Evolutionary conservation across 1,140 invertebrate species (phyloP), one percentile per base, ranked within the genome.

Genomic region (Drosophila watanabei): DNA sequence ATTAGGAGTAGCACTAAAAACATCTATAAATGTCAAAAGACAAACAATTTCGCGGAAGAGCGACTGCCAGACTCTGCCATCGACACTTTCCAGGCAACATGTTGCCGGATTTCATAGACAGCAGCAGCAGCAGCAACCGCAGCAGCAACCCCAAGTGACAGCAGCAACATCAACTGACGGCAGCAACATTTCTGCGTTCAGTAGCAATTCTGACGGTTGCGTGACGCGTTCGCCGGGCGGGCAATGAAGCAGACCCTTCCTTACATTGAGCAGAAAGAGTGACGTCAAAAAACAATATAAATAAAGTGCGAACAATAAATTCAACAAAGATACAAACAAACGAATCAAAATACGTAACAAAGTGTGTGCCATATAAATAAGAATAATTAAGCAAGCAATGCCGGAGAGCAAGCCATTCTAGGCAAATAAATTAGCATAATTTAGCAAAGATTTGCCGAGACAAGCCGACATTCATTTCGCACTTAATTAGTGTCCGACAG

Each of bases 401-500:
- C 3, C n/a, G 6, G 32, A 52, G 46, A 54, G 28, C 24, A 62
- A 54, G 2, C 30, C 8, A 45, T n/a, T 52, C 24, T 16, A 30
- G 30, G 48, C 33, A 71, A 39, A 54, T 54, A 75, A 63, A 63
- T 75, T 61, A 73, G 32, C 69, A 52, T 73, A 73, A 61, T 73
- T 72, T 60, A 52, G 48, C 45, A 43, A 54, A 37, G 33, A 73
- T 24, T 61, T 39, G 58, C 57, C 51, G 43, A 59, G 64, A 65
- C 69, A 73, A 73, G 52, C 32, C 71, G 62, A 69, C 71, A 82
- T 83, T 88, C 80, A 81, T 90, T 82, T 90, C 82, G 70, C 79
- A 89, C 81, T 89, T 82, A 89, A 88, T 90, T 88, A 88, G 88
- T 89, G 85, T 90, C 86, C 70, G 49, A 30, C 70, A 82, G 30